A percentile compares a stretch with the other conserved stretches of the same genome.
Conservation (phyloP, 2,797 vertebrate species). For the Typhlichthys subterraneus region DNA sequence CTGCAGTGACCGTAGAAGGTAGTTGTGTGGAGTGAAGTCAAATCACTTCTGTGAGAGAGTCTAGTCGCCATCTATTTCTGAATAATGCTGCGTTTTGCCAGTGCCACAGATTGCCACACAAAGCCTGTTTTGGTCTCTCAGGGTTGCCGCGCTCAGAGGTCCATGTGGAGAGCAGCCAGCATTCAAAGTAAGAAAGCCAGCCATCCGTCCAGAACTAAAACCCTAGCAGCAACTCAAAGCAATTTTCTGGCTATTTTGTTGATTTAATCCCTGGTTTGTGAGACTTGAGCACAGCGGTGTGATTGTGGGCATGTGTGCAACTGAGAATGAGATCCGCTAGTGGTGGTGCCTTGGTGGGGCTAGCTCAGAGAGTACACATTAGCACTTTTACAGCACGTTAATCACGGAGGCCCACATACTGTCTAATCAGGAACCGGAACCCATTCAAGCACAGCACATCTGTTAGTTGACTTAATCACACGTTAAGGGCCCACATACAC, state of each 20-base stretch:
- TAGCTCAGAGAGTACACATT: slow-evolving; percentile 49
- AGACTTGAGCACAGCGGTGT: slow-evolving; percentile 57
- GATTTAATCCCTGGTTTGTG: slow-evolving; percentile 77
- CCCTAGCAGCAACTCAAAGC: slow-evolving; percentile 73
- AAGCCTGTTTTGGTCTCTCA: slow-evolving; percentile 62
- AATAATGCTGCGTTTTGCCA: slow-evolving; percentile 47
- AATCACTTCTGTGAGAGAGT: slow-evolving; percentile 35
- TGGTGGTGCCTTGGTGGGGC: slow-evolving; percentile 1
- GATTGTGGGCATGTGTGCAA: slow-evolving; percentile 14
- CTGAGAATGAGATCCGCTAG: slow-evolving; percentile 4
- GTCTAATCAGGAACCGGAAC: slow-evolving; percentile 62
- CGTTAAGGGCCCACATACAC: slow-evolving; percentile 37
- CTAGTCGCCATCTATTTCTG: slow-evolving; percentile 53
- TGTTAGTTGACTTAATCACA: slow-evolving; percentile 70
- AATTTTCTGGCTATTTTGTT: slow-evolving; percentile 81
- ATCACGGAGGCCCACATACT: slow-evolving; percentile 63
- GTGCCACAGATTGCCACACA: slow-evolving; percentile 60
- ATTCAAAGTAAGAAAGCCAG: slow-evolving; percentile 73
- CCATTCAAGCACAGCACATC: slow-evolving; percentile 55
- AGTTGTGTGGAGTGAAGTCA: slow-evolving; percentile 21
- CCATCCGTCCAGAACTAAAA: slow-evolving; percentile 78
- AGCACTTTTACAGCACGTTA: slow-evolving; percentile 48
- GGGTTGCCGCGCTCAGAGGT: slow-evolving; percentile 56
- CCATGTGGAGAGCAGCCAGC: slow-evolving; percentile 74
- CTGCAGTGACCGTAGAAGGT: slow-evolving; percentile 27